Conservation (phyloP, 1,140 invertebrate species). For the Eufriesea mexicana region DNA sequence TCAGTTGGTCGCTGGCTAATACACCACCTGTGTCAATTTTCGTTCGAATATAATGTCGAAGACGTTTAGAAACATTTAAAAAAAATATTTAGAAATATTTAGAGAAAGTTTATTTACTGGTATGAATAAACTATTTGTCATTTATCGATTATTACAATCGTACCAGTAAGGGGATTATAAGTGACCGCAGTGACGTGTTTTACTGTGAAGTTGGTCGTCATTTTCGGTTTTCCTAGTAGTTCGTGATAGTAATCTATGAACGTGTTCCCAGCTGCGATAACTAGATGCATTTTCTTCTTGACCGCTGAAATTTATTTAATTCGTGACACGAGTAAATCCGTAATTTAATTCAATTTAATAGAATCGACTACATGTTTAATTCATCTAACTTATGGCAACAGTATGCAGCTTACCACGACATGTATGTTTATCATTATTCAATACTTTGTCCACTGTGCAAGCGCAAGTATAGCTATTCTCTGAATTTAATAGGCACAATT, state of each 20-base stretch:
- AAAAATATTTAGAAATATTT: neutral
- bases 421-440: conserved; percentile 81
- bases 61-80: too few species aligned
- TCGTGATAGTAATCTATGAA: conserved; percentile 77
- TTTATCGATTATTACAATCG: conserved; percentile 14
- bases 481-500: conserved; percentile 90
- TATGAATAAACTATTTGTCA: neutral
- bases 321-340: neutral
- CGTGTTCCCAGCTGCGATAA: conserved; percentile 66
- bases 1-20: conserved; percentile 53
- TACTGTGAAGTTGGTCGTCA: conserved; percentile 41
- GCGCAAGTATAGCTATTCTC: conserved; percentile 86
- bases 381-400: neutral
- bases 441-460: conserved; percentile 88
- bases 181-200: conserved; percentile 62
- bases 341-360: neutral
- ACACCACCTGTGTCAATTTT: conserved; percentile 56
- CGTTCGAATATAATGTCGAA: neutral
- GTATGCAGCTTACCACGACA: conserved; percentile 80
- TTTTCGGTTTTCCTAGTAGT: conserved; percentile 75
- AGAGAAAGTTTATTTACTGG: neutral
- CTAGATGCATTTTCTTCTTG: conserved; percentile 52
- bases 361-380: too few species aligned
- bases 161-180: conserved; percentile 76
- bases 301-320: conserved; percentile 53